phyloP scores from a whole-genome alignment of 2,888 invertebrate species.

The Drosophila ezoana region DNA sequence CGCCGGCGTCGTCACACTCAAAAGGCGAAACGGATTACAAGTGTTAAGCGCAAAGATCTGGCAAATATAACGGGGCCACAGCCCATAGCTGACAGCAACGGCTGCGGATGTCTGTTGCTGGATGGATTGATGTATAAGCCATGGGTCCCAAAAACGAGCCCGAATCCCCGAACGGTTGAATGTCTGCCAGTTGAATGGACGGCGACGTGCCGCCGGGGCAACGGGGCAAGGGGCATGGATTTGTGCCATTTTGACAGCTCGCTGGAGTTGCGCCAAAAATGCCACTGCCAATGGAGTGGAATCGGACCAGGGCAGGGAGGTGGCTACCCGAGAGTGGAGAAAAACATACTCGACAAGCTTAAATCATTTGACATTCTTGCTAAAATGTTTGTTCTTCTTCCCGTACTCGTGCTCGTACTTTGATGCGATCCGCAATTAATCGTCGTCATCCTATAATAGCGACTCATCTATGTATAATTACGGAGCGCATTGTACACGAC shows the following conservation, averaged over 20 bases:
- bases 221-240: slow-evolving; percentile 53
- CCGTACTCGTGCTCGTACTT: slow-evolving; percentile 9
- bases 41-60: slow-evolving; percentile 57
- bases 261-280: slow-evolving; percentile 75
- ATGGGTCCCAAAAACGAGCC: slow-evolving; percentile 2
- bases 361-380: slow-evolving; percentile 53
- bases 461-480: slow-evolving; percentile 10
- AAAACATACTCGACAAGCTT: slow-evolving; percentile 21
- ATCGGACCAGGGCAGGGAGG: not conserved
- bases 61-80: slow-evolving; percentile 42
- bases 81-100: slow-evolving; percentile 58
- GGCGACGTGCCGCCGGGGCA: slow-evolving; percentile 4
- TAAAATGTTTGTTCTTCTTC: slow-evolving; percentile 22
- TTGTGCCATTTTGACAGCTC: slow-evolving; percentile 70
- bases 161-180: slow-evolving; percentile 11
- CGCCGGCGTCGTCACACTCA: slow-evolving; percentile 40
- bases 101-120: slow-evolving; percentile 54
- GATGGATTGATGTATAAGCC: slow-evolving; percentile 44
- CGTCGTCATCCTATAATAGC: slow-evolving; percentile 12
- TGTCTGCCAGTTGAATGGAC: slow-evolving; percentile 36
- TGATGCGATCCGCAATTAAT: slow-evolving; percentile 44
- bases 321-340: not conserved
- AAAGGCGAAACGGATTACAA: slow-evolving; percentile 54
- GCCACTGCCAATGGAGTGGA: slow-evolving; percentile 41
- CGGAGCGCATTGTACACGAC: slow-evolving; percentile 12